These are phyloP conservation scores for Prosapia bicincta DNA, from an alignment of 2,888 invertebrate genomes.

Conservation along the genomic window DNA sequence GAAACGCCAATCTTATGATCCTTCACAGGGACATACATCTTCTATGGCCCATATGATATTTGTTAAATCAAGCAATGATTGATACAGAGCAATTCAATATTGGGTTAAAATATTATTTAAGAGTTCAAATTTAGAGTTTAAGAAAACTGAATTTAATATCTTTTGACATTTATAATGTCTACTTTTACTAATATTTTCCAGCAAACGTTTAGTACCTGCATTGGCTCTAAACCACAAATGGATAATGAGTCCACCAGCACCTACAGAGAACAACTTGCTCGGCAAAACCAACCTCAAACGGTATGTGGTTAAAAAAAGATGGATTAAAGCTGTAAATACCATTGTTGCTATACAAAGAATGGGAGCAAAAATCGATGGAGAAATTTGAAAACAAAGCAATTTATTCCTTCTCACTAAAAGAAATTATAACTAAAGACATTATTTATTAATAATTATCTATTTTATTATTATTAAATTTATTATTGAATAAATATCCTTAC, in stretches of 20 bases:
- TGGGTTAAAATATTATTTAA: too few species aligned
- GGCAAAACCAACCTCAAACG: constrained; percentile 78
- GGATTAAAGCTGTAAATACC: constrained; percentile 86
- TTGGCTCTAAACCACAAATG: constrained; percentile 75
- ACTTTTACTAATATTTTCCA: constrained; percentile 51
- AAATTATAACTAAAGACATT: not conserved
- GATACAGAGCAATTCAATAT: too few species aligned
- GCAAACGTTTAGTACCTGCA: constrained; percentile 67
- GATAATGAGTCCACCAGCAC: constrained; percentile 55
- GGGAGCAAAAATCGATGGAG: constrained; percentile 70
- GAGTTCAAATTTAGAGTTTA: too few species aligned
- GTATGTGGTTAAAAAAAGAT: constrained; percentile 85
- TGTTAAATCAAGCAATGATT: too few species aligned
- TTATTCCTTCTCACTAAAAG: too few species aligned
- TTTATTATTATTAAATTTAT: not conserved
- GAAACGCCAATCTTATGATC: too few species aligned
- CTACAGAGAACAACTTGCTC: constrained; percentile 51
- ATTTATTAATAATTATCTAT: not conserved
- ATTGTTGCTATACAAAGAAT: constrained; percentile 82
- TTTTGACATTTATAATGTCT: too few species aligned
- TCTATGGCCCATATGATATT: too few species aligned
- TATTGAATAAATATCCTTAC: too few species aligned
- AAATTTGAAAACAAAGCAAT: not conserved
- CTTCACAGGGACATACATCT: too few species aligned
- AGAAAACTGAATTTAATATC: too few species aligned